Conservation (phyloP, 2,888 invertebrate species). For the Scaptodrosophila latifasciaeformis region DNA sequence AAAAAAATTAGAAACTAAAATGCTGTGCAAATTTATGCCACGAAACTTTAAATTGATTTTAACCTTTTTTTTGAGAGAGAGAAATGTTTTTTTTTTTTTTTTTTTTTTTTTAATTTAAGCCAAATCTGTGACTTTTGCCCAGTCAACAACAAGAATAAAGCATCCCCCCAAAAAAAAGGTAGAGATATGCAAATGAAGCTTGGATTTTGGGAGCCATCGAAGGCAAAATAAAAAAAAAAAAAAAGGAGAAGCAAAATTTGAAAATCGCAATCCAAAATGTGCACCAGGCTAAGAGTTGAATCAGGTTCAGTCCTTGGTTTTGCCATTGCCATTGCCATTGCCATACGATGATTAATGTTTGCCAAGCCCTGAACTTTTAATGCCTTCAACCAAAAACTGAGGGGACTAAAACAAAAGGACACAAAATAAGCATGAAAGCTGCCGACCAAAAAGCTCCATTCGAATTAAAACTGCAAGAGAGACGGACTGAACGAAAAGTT, state of each 20-base stretch:
- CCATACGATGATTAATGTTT: constrained; percentile 42
- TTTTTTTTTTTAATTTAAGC: constrained; percentile 56
- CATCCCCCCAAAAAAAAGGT: not conserved
- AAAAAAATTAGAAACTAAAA: constrained; percentile 46
- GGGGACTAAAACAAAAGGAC: too few relatives aligned
- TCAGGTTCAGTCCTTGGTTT: too few relatives aligned
- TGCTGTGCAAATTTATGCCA: constrained; percentile 58
- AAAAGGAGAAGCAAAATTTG: constrained; percentile 10
- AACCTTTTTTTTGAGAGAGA: constrained; percentile 11
- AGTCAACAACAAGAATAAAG: not conserved
- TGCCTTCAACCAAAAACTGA: not conserved
- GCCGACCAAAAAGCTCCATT: too few relatives aligned
- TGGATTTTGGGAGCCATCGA: constrained; percentile 8
- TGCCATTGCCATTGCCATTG: too few relatives aligned
- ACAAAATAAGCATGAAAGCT: too few relatives aligned
- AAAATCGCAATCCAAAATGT: constrained; percentile 49
- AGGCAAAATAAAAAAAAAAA: constrained; percentile 8
- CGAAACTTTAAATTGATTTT: constrained; percentile 64
- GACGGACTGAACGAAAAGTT: too few relatives aligned
- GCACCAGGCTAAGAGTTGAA: constrained; percentile 32
- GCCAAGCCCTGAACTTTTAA: constrained; percentile 13
- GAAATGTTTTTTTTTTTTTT: constrained; percentile 51
- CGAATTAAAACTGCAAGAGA: too few relatives aligned
- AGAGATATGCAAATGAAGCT: constrained; percentile 59
- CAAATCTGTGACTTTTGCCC: constrained; percentile 58